phyloP scores from a whole-genome alignment of 2,888 invertebrate genomes.

The Mechanitis mazaeus region DNA sequence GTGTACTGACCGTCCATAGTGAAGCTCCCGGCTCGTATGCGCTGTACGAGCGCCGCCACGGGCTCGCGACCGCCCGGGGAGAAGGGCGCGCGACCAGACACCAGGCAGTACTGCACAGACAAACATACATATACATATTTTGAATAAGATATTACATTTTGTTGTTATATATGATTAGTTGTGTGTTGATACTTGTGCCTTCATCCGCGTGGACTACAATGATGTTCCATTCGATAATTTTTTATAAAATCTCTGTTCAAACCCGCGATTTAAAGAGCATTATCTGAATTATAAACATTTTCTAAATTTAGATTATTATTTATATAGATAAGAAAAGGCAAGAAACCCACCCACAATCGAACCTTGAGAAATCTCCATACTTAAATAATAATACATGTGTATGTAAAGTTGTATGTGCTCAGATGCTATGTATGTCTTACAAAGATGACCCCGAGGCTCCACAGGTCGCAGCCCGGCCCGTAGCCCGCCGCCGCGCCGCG shows the following conservation, averaged over 20 bases:
- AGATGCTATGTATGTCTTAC: conserved; percentile 55
- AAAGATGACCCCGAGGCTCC: conserved; percentile 96
- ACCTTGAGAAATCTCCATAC: too few relatives aligned
- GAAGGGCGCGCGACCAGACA: conserved; percentile 93
- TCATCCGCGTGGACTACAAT: too few relatives aligned
- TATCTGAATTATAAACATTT: too few relatives aligned
- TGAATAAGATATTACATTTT: neutral
- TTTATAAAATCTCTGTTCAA: too few relatives aligned
- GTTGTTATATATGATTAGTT: neutral
- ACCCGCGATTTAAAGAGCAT: too few relatives aligned
- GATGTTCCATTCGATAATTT: too few relatives aligned
- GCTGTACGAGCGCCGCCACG: conserved; percentile 85
- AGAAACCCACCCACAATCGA: too few relatives aligned
- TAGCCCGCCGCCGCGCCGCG: conserved; percentile 78
- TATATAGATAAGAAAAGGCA: too few relatives aligned
- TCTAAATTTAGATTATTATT: too few relatives aligned
- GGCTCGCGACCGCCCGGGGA: conserved; percentile 83
- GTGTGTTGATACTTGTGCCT: too few relatives aligned
- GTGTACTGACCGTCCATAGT: conserved; percentile 78
- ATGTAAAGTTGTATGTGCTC: too few relatives aligned
- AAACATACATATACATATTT: neutral
- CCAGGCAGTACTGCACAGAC: conserved; percentile 81
- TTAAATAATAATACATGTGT: conserved; percentile 4
- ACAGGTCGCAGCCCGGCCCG: conserved; percentile 95
- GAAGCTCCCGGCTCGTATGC: conserved; percentile 88